phyloP scores from a whole-genome alignment of 1,140 invertebrate genomes.

The Bombus haemorrhoidalis region DNA sequence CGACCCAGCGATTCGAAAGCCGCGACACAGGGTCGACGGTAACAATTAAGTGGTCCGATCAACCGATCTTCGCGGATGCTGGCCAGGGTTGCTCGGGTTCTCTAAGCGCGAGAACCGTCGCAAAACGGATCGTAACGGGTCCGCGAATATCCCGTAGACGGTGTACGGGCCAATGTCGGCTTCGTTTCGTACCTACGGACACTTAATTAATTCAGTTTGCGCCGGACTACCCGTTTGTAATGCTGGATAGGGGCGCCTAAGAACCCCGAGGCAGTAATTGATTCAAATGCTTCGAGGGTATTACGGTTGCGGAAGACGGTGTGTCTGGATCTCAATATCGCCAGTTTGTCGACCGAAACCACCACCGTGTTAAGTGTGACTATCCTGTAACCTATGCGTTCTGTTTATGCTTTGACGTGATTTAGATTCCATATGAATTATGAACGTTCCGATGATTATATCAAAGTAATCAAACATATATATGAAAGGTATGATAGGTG shows the following conservation, averaged over 20 bases:
- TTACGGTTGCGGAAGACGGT: slow-evolving; percentile 58
- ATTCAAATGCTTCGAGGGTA: slow-evolving; percentile 77
- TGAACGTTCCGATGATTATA: not conserved
- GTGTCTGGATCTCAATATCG: slow-evolving; percentile 25
- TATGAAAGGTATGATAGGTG: too few relatives aligned
- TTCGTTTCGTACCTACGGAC: slow-evolving; percentile 60
- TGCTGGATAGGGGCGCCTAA: slow-evolving; percentile 71
- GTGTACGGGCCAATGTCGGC: slow-evolving; percentile 26
- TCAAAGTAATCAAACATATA: too few relatives aligned
- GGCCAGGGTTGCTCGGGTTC: slow-evolving; percentile 26
- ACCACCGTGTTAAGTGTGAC: not conserved
- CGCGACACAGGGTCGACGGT: slow-evolving; percentile 40
- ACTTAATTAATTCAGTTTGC: slow-evolving; percentile 80
- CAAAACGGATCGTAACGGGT: slow-evolving; percentile 48
- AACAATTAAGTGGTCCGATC: slow-evolving; percentile 74
- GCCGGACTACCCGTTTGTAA: slow-evolving; percentile 70
- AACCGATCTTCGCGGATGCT: slow-evolving; percentile 55
- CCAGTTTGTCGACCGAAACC: not conserved
- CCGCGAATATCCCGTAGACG: slow-evolving; percentile 34
- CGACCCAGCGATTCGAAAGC: slow-evolving; percentile 60
- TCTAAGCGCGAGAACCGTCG: slow-evolving; percentile 27
- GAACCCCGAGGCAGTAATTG: slow-evolving; percentile 76
- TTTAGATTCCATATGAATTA: not conserved
- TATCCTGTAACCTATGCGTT: not conserved
- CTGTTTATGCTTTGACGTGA: not conserved